phyloP scores from a whole-genome alignment of 2,888 invertebrate genomes.

The Calliphora vomitoria region DNA sequence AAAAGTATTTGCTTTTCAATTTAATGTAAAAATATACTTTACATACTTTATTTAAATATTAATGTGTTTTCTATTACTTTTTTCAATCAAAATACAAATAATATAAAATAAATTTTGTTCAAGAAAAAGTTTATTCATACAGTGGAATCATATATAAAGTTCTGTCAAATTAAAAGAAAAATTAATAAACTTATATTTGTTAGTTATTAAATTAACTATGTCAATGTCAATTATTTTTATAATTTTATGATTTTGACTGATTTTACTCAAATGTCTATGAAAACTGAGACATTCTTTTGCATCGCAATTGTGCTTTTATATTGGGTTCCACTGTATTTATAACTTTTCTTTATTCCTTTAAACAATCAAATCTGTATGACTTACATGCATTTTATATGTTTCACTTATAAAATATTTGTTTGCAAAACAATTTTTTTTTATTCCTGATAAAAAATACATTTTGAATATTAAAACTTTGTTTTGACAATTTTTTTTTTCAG shows the following conservation, averaged over 20 bases:
- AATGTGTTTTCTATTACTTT: conserved; percentile 45
- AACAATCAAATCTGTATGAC: not conserved
- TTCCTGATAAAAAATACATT: conserved; percentile 4
- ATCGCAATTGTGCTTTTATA: too few species aligned
- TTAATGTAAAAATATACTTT: not conserved
- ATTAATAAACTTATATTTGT: too few species aligned
- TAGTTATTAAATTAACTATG: too few species aligned
- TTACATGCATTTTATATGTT: not conserved
- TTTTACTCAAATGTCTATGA: too few species aligned
- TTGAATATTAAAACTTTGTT: conserved; percentile 60
- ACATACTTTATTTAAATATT: conserved; percentile 39
- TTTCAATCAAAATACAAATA: conserved; percentile 18
- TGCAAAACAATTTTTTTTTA: conserved; percentile 11
- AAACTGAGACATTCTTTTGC: too few species aligned
- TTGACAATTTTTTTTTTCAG: conserved; percentile 18
- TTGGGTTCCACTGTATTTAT: too few species aligned
- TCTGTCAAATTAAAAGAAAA: too few species aligned
- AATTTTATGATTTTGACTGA: too few species aligned
- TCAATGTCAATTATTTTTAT: too few species aligned
- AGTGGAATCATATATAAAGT: not conserved
- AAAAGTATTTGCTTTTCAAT: conserved; percentile 43
- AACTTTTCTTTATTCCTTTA: too few species aligned
- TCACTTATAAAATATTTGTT: conserved; percentile 39
- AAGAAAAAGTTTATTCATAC: not conserved
- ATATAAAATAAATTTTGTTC: not conserved